Base-by-base conservation (phyloP, 2,888 invertebrate genomes). In the Sinohyriopsis cumingii region DNA sequence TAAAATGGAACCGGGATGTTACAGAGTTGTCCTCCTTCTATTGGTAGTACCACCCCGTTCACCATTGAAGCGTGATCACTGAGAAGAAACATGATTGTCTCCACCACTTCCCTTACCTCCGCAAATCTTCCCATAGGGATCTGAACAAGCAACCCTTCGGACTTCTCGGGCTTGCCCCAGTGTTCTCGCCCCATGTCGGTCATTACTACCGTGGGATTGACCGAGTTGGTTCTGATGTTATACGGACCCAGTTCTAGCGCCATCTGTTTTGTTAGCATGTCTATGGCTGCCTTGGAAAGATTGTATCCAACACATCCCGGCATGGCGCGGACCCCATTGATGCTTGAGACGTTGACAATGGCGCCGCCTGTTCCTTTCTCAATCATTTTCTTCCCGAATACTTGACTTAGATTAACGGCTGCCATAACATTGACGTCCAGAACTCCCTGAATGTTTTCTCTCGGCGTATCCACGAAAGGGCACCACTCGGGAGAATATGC, bases 161-260 rank as follows among this genome's bases (percentile, higher is more conserved):
- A 93, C 85, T 94, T 95, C 0, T 89, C 91, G 0, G 95, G 94
- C 83, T 95, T 94, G 12, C 94, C 92, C 97, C 97, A 98, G 9
- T 66, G 72, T 25, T 64, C 89, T 74, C 92, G 92, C 0, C 96
- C 97, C 95, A 98, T 94, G 68, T 94, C 95, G 0, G 98, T 98
- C 92, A 96, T 91, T 25, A 97, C 94, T 0, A 96, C 97, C 0
- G 98, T 98, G 0, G 98, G 98, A 90, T 97, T 96, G 0, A 98
- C 94, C 20, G 93, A 92, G 89, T 98, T 98, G 0, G 95, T 94
- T 25, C 98, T 93, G 82, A 98, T 97, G 82, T 90, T 61, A 56
- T 62, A 28, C 4, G 62, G 67, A 45, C 67, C 67, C 6, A 62
- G 19, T 45, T 45, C 45, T 15, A 62, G 45, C 28, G 67, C 67